phyloP scores from a whole-genome alignment of 2,888 invertebrate species.

The Odontothrips loti region DNA sequence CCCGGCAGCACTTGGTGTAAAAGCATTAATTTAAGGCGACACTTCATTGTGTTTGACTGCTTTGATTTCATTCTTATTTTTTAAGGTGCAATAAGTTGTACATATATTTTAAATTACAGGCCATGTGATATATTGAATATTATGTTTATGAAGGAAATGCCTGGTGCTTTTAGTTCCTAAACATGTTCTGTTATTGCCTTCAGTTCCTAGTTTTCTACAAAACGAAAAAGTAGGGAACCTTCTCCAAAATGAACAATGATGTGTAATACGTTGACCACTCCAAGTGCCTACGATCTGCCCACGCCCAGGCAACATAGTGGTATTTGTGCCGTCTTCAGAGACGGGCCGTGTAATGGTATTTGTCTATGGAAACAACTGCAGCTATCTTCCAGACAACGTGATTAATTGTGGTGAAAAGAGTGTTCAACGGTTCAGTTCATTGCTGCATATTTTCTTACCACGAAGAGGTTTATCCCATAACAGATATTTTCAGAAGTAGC shows the following conservation, averaged over 20 bases:
- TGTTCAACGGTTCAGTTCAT: background rate
- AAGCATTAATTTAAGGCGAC: background rate
- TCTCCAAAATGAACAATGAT: too few relatives aligned
- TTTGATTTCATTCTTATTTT: background rate
- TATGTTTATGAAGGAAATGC: background rate
- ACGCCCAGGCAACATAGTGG: too few relatives aligned
- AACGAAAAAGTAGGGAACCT: too few relatives aligned
- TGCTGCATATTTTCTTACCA: conserved; percentile 4
- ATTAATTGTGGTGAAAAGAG: background rate
- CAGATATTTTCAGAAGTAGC: background rate
- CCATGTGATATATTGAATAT: background rate
- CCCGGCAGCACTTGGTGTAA: too few relatives aligned
- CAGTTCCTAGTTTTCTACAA: background rate
- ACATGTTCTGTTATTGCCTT: background rate
- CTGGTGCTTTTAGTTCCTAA: background rate
- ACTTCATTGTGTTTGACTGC: background rate
- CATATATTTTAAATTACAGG: background rate
- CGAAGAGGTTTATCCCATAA: background rate
- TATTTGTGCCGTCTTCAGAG: too few relatives aligned
- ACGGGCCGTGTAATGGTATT: too few relatives aligned
- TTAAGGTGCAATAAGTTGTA: background rate
- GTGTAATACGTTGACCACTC: too few relatives aligned
- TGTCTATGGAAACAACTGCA: too few relatives aligned
- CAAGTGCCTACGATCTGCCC: too few relatives aligned
- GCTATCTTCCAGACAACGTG: too few relatives aligned